Evolutionary conservation across 2,113 vertebrate genomes (phyloP), one percentile per base, ranked within the genome.

Genomic region (Herpetotheres cachinnans): DNA sequence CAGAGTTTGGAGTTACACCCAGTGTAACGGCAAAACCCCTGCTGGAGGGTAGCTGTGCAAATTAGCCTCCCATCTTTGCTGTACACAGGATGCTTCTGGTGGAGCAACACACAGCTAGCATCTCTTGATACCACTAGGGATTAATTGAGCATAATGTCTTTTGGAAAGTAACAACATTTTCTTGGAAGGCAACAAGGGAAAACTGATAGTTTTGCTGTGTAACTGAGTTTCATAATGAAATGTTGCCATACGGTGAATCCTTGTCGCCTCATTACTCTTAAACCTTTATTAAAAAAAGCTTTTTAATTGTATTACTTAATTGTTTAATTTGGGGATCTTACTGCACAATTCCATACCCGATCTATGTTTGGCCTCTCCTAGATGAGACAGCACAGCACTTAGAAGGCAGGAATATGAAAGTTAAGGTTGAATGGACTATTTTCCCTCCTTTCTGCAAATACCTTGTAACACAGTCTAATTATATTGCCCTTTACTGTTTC

Each of bases 211-310:
- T 97, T 91, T 92, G 67, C 73, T 76, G 47, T 71, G 82, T 50
- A 86, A 83, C 79, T 44, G 77, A 89, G 63, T 74, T 96, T 86
- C 78, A 77, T 73, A 91, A 86, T 86, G 80, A 93, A 92, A 81
- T 82, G 62, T 83, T 91, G 58, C 70, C 90, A 97, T 89, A 89
- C 36, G 44, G 59, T 5, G 21, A 93, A 84, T 80, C 47, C 36
- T 93, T 40, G 66, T 95, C 96, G 89, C 55, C 70, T 86, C 93
- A 93, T 95, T 95, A 70, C 86, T 93, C 65, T 95, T 93, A 93
- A 96, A 93, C 5, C 61, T 96, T 94, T 95, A 89, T 91, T 86
- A 59, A 73, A 77, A 92, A 88, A 77, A 67, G 19, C 30, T 61
- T 90, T 95, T 86, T 19, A 83, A 90, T 47, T 96, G 52, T 91